phyloP scores from a whole-genome alignment of 1,140 invertebrate genomes.

The Drosophila takahashii region DNA sequence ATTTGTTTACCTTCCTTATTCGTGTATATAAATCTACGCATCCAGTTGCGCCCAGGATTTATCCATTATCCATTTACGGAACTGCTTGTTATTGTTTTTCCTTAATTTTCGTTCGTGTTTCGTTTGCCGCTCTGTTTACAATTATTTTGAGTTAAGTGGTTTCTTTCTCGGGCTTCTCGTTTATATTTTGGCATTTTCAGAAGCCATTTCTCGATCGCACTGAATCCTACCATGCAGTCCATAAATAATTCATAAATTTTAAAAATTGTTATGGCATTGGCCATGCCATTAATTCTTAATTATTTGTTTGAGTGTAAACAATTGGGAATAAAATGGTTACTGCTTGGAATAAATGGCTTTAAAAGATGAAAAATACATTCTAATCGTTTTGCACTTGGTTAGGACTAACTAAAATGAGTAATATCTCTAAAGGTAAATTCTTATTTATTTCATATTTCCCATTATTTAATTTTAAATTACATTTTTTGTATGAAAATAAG shows the following conservation, averaged over 20 bases:
- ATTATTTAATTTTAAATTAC: too few species aligned
- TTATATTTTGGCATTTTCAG: conserved; percentile 22
- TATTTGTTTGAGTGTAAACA: conserved; percentile 37
- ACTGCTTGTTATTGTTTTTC: conserved; percentile 45
- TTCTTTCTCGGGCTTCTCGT: conserved; percentile 5
- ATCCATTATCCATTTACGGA: conserved; percentile 39
- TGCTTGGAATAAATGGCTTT: neutral
- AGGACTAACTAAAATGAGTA: neutral
- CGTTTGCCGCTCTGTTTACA: conserved; percentile 60
- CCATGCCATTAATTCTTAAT: conserved; percentile 39
- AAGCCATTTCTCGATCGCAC: neutral
- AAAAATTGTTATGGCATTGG: conserved; percentile 40
- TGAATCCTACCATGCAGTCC: conserved; percentile 4
- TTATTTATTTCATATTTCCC: neutral
- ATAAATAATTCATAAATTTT: conserved; percentile 53
- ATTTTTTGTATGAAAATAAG: too few species aligned
- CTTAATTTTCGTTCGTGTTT: neutral
- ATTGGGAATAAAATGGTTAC: conserved; percentile 1
- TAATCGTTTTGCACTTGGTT: conserved; percentile 3
- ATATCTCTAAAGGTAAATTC: too few species aligned
- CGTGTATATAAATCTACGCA: conserved; percentile 62
- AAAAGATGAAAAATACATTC: neutral
- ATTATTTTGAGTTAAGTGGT: conserved; percentile 74
- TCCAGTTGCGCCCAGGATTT: conserved; percentile 71
- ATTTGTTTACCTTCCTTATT: conserved; percentile 61